phyloP scores from a whole-genome alignment of 2,797 vertebrate genomes.

The Hyperoplus lanceolatus region DNA sequence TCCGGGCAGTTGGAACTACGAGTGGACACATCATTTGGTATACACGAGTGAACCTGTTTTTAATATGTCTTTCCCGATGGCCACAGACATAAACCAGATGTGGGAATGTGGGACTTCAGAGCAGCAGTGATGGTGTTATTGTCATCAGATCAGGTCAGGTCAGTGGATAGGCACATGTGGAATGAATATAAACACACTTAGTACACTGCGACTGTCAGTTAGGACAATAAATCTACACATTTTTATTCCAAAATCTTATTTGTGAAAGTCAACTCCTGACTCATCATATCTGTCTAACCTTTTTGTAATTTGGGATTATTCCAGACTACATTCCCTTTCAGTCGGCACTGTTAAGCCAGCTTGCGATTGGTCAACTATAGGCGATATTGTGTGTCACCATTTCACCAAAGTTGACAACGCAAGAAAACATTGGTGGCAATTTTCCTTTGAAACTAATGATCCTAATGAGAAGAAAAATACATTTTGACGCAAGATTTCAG shows the following conservation, averaged over 20 bases:
- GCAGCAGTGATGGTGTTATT: slow-evolving; percentile 2
- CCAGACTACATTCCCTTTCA: no score
- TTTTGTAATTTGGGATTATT: no score
- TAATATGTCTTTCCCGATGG: background rate
- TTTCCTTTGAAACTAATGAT: no score
- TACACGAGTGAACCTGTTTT: background rate
- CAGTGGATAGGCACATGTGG: no score
- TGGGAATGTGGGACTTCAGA: slow-evolving; percentile 10
- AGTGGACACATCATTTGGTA: background rate
- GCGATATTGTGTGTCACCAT: background rate
- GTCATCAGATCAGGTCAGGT: slow-evolving; percentile 17
- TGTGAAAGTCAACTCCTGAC: no score
- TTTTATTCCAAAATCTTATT: no score
- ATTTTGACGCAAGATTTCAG: background rate
- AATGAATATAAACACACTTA: no score
- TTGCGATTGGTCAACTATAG: background rate
- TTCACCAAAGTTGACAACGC: background rate
- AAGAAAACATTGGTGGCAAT: background rate
- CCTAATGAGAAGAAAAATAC: background rate
- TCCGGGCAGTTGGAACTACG: background rate
- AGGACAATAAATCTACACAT: no score
- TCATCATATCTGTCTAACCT: no score
- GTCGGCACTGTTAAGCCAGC: no score
- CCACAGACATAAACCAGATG: slow-evolving; percentile 39
- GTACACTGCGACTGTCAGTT: no score